These are phyloP conservation scores for Rhagoletis zephyria DNA, from an alignment of 1,140 invertebrate genomes.

Conservation along the genomic window DNA sequence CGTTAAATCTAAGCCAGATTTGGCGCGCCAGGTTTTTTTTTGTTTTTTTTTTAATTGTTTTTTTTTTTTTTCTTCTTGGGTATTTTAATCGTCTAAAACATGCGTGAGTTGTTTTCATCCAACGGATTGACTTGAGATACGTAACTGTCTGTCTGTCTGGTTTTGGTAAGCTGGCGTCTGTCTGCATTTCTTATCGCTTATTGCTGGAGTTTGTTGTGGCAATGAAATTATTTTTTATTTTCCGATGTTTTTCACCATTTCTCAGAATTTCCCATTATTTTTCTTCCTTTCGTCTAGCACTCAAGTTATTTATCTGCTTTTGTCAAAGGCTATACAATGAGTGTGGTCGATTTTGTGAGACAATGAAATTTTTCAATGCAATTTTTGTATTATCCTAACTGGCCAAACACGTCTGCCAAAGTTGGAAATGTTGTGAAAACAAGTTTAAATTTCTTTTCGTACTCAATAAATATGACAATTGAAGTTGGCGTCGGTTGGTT, in stretches of 20 bases:
- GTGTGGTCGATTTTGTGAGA: not conserved
- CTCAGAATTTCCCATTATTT: not conserved
- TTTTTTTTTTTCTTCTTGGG: not conserved
- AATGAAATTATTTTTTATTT: not conserved
- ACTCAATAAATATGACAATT: constrained; percentile 44
- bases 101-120: constrained; percentile 31
- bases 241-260: not conserved
- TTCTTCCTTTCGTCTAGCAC: not conserved
- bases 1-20: constrained; percentile 19
- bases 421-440: not conserved
- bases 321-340: not conserved
- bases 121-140: constrained; percentile 24
- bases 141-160: not conserved
- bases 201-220: not conserved
- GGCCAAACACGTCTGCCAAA: not conserved
- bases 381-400: constrained; percentile 23
- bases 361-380: not conserved
- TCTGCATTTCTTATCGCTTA: constrained; percentile 38
- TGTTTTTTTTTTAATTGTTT: not conserved
- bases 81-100: constrained; percentile 33
- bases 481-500: not conserved
- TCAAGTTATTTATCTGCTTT: constrained; percentile 13
- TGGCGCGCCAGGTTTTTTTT: not conserved
- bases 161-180: constrained; percentile 36
- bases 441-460: constrained; percentile 29